Percentiles rank a stretch among this genome's conserved stretches.
These are phyloP conservation scores for Rambutsinella grinnellia DNA, from an alignment of 2,888 invertebrate species.

Conservation along the genomic window DNA sequence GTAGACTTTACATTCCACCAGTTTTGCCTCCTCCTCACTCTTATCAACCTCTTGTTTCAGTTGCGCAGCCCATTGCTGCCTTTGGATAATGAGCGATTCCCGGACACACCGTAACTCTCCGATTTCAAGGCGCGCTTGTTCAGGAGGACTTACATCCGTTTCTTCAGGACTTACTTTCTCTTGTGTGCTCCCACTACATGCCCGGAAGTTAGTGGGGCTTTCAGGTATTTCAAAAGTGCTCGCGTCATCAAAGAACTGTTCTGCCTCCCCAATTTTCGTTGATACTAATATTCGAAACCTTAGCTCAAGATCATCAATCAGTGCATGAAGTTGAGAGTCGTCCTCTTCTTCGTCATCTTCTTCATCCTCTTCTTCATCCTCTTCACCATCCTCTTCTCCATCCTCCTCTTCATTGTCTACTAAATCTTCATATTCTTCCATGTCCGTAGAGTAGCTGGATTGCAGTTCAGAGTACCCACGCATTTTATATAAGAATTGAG, in stretches of 20 bases:
- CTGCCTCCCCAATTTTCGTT: constrained; percentile 48
- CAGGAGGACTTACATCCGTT: constrained; percentile 11
- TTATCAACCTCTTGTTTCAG: constrained; percentile 73
- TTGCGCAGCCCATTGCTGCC: constrained; percentile 81
- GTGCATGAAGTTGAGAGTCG: constrained; percentile 49
- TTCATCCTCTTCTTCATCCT: constrained; percentile 32
- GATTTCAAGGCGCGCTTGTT: constrained; percentile 77
- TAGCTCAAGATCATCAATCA: constrained; percentile 49
- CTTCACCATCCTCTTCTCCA: constrained; percentile 4
- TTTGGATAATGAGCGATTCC: constrained; percentile 82
- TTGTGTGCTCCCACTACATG: constrained; percentile 11
- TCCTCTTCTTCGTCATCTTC: constrained; percentile 38
- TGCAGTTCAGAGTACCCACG: no score
- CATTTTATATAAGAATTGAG: no score
- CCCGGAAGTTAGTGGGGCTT: background rate
- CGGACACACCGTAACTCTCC: constrained; percentile 83
- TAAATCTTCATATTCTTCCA: no score
- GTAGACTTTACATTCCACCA: constrained; percentile 83
- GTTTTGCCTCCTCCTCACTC: constrained; percentile 69
- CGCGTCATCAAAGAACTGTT: constrained; percentile 46
- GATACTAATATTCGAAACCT: constrained; percentile 42
- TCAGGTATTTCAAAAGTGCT: background rate
- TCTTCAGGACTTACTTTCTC: background rate
- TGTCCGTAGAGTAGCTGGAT: no score
- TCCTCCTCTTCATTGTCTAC: no score